Evolutionary conservation across 2,888 invertebrate genomes (phyloP).

Genomic region (Tribolium freemani): DNA sequence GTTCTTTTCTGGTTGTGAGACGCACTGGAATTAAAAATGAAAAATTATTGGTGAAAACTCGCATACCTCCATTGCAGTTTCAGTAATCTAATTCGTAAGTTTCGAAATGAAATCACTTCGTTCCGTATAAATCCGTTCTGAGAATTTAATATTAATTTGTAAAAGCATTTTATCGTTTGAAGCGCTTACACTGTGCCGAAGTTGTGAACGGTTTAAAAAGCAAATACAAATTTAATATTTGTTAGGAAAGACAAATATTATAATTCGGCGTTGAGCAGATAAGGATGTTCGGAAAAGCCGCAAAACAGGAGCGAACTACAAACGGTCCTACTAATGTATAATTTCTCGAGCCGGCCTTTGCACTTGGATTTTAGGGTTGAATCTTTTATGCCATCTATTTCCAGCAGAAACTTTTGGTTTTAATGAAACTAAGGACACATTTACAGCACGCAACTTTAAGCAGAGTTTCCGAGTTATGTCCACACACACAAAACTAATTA

Average conservation of each 20-base stretch:
- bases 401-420: neutral
- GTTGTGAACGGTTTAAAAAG: constrained; percentile 35
- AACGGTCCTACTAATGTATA: constrained; percentile 15
- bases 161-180: constrained; percentile 26
- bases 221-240: constrained; percentile 43
- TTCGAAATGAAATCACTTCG: constrained; percentile 7
- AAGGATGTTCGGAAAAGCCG: constrained; percentile 20
- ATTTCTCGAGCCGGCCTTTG: neutral
- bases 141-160: constrained; percentile 32
- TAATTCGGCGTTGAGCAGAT: constrained; percentile 21
- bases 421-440: neutral
- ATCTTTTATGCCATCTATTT: neutral
- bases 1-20: constrained; percentile 64
- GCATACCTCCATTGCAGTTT: constrained; percentile 4
- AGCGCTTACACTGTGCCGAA: constrained; percentile 18
- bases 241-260: constrained; percentile 42
- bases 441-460: neutral
- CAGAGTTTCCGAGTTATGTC: neutral
- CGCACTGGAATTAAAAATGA: constrained; percentile 68
- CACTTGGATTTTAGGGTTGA: neutral
- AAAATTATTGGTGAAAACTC: constrained; percentile 9
- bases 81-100: constrained; percentile 6
- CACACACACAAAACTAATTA: neutral
- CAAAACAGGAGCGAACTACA: constrained; percentile 4
- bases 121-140: constrained; percentile 20